Base-by-base conservation (phyloP, 23 tunicate genomes). In the Diplosoma virens region DNA sequence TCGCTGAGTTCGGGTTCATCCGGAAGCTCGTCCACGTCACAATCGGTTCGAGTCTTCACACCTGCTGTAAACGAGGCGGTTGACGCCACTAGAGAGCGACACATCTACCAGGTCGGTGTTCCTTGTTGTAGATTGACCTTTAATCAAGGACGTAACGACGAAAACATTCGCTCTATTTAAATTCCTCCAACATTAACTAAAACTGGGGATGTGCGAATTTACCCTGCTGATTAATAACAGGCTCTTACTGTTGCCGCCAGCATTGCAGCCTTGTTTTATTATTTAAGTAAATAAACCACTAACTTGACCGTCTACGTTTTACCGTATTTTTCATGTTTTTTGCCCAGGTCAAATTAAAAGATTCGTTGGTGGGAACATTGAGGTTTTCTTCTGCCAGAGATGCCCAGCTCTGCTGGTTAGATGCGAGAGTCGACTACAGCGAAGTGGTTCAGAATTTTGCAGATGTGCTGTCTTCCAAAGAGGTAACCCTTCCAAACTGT, bases 21-120 rank as follows among this genome's bases (percentile, higher is more conserved):
- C 3, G 47, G 79, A 23, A 22, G 65, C 1, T 11, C 47, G 17
- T 30, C 76, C 3, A 52, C 37, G 21, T 28, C 78, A 0, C 73
- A 59, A 14, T 33, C 86, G 26, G 86, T 85, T 24, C 58, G 78
- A 69, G 84, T 92, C 50, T 82, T 81, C 46, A 84, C 87, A 7
- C 97, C 97, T 0, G 87, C 84, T 14, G 97, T 84, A 1, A 84
- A 88, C 50, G 90, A 94, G 67, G 87, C 88, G 1, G 89, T 94
- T 16, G 99, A 94, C 33, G 80, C 95, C 4, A 94, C 99, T 18
- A 94, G 83, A 47, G 95, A 94, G 59, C 82, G 99, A 0, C 90
- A 87, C 37, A 94, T 94, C 41, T 94, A 94, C 46, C 99, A 94
- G 79, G 86, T 48, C 5, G 21, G n/a, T n/a, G n/a, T n/a, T n/a